A percentile compares a stretch with the other conserved stretches of the same genome.
Conservation (phyloP, 2,797 vertebrate species). For the Poecilia picta region DNA sequence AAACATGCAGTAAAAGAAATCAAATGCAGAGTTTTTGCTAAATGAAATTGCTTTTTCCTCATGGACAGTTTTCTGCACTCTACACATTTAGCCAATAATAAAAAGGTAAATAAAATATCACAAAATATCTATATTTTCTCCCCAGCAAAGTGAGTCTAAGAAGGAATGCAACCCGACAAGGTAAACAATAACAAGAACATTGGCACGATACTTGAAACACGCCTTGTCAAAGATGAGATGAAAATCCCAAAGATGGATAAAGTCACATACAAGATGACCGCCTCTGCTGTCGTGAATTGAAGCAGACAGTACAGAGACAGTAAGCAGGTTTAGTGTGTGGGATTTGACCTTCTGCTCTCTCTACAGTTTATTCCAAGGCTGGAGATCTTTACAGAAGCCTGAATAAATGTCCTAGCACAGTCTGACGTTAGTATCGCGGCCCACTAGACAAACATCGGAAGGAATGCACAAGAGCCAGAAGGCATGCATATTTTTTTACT, state of each 20-base stretch:
- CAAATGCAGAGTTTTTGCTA: not conserved
- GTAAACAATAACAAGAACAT: conserved; percentile 54
- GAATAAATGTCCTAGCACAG: conserved; percentile 35
- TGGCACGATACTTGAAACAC: conserved; percentile 44
- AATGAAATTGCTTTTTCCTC: not conserved
- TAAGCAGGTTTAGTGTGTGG: conserved; percentile 52
- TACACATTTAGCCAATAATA: conserved; percentile 20
- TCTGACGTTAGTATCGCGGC: conserved; percentile 34
- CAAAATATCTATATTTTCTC: not conserved
- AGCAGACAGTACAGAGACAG: conserved; percentile 52
- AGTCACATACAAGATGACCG: conserved; percentile 53
- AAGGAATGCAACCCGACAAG: conserved; percentile 31
- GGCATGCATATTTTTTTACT: conserved; percentile 13
- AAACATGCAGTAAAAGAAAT: not conserved
- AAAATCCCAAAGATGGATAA: conserved; percentile 51
- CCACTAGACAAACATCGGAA: conserved; percentile 19
- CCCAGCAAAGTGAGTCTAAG: conserved; percentile 31
- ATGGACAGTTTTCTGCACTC: not conserved
- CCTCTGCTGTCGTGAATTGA: conserved; percentile 47
- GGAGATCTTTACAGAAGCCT: conserved; percentile 24
- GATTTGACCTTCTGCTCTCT: conserved; percentile 52
- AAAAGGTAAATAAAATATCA: conserved; percentile 26
- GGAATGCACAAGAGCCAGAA: conserved; percentile 23
- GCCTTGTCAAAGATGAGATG: conserved; percentile 41
- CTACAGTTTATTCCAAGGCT: conserved; percentile 40